phyloP scores from a whole-genome alignment of 2,113 vertebrate genomes.

The Myiozetetes cayanensis region DNA sequence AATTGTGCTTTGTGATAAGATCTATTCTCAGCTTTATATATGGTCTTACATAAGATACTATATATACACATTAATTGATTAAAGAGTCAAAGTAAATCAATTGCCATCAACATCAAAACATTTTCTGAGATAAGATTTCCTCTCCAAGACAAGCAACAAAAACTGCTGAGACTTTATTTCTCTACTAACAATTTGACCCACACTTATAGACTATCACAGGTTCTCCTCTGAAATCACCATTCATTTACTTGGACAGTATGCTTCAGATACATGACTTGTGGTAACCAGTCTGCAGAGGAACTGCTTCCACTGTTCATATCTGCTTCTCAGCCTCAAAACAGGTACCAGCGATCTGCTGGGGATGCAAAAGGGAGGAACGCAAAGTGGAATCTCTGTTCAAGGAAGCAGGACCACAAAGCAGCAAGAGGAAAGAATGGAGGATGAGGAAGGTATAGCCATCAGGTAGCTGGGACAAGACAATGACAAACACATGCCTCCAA shows the following conservation, averaged over 20 bases:
- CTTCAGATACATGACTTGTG: neutral
- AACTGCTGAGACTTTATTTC: neutral
- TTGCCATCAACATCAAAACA: neutral
- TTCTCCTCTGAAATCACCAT: neutral
- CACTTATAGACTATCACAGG: neutral
- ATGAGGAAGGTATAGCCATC: neutral
- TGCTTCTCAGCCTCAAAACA: neutral
- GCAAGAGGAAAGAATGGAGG: neutral
- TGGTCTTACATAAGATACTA: neutral
- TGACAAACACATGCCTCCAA: neutral
- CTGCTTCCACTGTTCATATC: neutral
- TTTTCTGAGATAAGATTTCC: neutral
- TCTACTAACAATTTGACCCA: neutral
- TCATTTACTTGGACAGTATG: neutral
- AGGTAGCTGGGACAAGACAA: neutral
- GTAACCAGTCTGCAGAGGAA: neutral
- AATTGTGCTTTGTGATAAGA: neutral
- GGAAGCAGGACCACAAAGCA: neutral
- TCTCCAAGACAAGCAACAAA: neutral
- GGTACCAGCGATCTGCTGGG: neutral
- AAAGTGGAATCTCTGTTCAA: neutral
- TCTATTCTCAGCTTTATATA: neutral
- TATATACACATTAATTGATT: neutral
- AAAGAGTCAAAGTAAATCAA: neutral
- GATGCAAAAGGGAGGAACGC: neutral